Evolutionary conservation across 2,888 invertebrate species (phyloP), one percentile per base, ranked within the genome.

Genomic region (Deroplatys truncata): DNA sequence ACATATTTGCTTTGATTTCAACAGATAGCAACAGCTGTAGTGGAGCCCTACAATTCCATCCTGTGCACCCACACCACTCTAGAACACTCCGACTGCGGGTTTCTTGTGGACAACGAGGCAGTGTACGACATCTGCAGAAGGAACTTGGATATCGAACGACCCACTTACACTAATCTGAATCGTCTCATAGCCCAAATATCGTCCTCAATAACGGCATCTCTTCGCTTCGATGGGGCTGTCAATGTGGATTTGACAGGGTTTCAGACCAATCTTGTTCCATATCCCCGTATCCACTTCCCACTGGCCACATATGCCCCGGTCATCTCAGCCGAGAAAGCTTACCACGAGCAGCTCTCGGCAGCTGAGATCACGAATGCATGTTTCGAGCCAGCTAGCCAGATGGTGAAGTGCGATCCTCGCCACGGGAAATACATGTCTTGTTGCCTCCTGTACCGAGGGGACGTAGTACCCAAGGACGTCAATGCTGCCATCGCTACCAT

Each of bases 311-410:
- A 98, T 93, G 98, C 98, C 28, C 98, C 98, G n/a, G 97, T 98
- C 92, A 98, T 98, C 94, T 98, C 98, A 0, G 98, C 98, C 90
- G 98, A 98, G 94, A 98, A 98, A 94, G 94, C 94, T 1, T 90
- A 90, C 84, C 90, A 90, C 83, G 90, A 90, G 88, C 93, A 94
- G 91, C 91, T 93, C 90, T 91, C 93, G 28, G 94, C 93, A 72
- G 91, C 93, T 28, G 94, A 93, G 93, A 94, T 94, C 91, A 95
- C 95, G 89, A 93, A 94, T 91, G 93, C 94, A 84, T 95, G 94
- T 92, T 95, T 95, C 92, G 94, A 95, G 91, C 94, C 94, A 15
- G 93, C 93, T 94, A 94, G 28, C 93, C 93, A 90, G 94, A 94
- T 91, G 90, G 90, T 90, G 9, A 90, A 90, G 89, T 90, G 90